Base-by-base conservation (phyloP, 2,888 invertebrate genomes). In the Drosophila tanythrix region DNA sequence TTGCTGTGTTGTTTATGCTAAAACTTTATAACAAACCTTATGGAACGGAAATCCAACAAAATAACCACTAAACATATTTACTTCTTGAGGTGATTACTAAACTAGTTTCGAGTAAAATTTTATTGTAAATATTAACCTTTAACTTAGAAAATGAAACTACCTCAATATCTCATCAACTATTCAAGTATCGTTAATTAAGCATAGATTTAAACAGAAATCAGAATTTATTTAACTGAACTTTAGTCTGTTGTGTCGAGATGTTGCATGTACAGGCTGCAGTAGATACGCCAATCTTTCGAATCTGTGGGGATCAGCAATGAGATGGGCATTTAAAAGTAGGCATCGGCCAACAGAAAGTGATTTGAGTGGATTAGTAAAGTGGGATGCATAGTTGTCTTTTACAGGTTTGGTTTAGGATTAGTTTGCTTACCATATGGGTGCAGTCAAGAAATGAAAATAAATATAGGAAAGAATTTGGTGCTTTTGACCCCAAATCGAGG, bases 221-320 rank as follows among this genome's bases (percentile, higher is more conserved):
- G 70, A 50, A 68, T 65, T 21, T 58, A 31, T 55, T 59, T 52
- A 4, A 8, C 46, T 51, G 27, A 64, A n/a, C 15, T 63, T 79
- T 62, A 61, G 61, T 27, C 66, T 70, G 62, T 68, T 68, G 74
- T 68, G 72, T 81, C 61, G 53, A 60, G 50, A 50, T 84, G 74
- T 74, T 81, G 82, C 72, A 87, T 53, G 60, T 68, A 89, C 57
- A 84, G 53, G 66, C 88, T 76, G 88, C 84, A 78, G 75, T 84
- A 84, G 78, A 64, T 56, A 48, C 76, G 88, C 84, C 84, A 84
- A 84, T 84, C 84, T 89, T 81, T 87, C 35, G 84, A 87, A 84
- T 89, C 84, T 84, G 84, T 81, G 82, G 89, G 62, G 62, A 77
- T 77, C 70, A 79, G 70, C 80, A 77, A 75, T 65, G 74, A 57